Evolutionary conservation across 2,797 vertebrate genomes (phyloP).

Genomic region (Poliocrania exsul): DNA sequence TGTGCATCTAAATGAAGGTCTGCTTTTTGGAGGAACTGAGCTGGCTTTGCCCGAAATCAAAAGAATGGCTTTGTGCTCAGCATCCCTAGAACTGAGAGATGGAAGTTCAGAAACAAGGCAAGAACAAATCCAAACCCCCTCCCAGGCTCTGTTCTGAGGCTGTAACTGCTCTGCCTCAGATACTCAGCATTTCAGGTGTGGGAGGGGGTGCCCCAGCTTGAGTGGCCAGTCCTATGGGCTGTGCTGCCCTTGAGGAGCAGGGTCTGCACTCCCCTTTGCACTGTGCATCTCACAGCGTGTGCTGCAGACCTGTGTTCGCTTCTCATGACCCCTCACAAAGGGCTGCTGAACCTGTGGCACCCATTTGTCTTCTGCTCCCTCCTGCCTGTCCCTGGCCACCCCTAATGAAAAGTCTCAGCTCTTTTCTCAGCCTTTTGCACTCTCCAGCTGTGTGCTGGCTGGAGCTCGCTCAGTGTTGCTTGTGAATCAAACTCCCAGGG

Average conservation of each 20-base stretch:
- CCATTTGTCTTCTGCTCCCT: not conserved
- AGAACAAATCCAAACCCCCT: not conserved
- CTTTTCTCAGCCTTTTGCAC: not conserved
- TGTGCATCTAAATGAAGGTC: not conserved
- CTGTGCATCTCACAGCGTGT: not conserved
- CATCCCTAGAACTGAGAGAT: not conserved
- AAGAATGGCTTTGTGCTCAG: not conserved
- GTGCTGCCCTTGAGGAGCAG: not conserved
- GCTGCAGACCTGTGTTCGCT: rapidly evolving
- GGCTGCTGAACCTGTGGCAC: not conserved
- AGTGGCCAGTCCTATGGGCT: rapidly evolving
- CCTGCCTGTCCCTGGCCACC: not conserved
- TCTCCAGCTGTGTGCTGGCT: not conserved
- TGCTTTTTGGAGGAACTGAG: not conserved
- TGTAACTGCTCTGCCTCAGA: not conserved
- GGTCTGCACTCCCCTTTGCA: not conserved
- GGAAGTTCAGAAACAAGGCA: not conserved
- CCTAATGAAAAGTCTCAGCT: not conserved
- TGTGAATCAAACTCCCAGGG: not conserved
- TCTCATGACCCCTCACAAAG: not conserved
- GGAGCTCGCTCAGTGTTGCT: not conserved
- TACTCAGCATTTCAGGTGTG: not conserved
- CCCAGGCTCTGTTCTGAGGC: not conserved
- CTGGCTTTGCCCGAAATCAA: not conserved
- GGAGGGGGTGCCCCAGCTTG: not conserved